phyloP scores from a whole-genome alignment of 1,140 invertebrate species.

The Trichomalopsis sarcophagae region DNA sequence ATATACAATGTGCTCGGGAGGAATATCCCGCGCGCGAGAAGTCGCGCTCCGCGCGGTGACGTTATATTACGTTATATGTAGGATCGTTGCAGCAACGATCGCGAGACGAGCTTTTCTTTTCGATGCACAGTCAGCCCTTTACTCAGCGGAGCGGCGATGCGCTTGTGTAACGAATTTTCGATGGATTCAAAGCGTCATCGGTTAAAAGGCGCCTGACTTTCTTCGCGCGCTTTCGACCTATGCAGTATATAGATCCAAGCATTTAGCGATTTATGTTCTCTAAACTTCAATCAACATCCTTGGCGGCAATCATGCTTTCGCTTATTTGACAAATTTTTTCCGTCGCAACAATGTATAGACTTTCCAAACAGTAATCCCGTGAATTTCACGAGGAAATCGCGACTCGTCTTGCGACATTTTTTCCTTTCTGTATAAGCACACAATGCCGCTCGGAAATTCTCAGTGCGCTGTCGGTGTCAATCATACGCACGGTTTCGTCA shows the following conservation, averaged over 20 bases:
- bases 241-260: neutral
- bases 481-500: neutral
- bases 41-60: neutral
- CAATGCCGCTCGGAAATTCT: neutral
- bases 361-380: neutral
- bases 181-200: neutral
- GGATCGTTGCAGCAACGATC: neutral
- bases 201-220: neutral
- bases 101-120: neutral
- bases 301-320: neutral
- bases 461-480: neutral
- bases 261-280: neutral
- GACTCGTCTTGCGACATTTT: neutral
- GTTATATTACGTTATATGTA: neutral
- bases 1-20: neutral
- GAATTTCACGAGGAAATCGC: slow-evolving; percentile 1
- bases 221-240: too few relatives aligned
- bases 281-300: neutral
- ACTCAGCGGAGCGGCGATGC: neutral
- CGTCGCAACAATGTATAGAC: neutral
- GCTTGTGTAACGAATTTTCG: neutral
- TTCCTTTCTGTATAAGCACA: neutral
- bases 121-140: neutral
- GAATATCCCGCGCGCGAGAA: slow-evolving; percentile 14
- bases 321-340: neutral